phyloP scores from a whole-genome alignment of 2,797 vertebrate genomes.

The Cyclura pinguis region DNA sequence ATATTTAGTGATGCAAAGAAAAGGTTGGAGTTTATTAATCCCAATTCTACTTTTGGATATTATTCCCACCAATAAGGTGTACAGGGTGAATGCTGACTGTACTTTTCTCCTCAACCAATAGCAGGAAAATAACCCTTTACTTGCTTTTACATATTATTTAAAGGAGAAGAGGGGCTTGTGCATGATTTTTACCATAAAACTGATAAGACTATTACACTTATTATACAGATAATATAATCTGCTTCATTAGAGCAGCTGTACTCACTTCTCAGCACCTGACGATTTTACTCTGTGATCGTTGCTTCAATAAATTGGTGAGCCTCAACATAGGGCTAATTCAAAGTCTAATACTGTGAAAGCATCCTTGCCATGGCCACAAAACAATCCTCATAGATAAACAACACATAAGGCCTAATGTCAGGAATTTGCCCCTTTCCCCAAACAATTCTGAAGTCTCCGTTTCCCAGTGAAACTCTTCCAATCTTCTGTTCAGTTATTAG shows the following conservation, averaged over 20 bases:
- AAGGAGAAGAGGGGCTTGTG: conserved; percentile 2
- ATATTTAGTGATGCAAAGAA: conserved; percentile 48
- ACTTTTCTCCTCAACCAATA: neutral
- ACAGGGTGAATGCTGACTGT: neutral
- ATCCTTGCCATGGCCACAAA: neutral
- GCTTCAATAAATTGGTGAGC: neutral
- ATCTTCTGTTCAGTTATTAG: neutral
- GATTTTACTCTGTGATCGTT: neutral
- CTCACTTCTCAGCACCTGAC: neutral
- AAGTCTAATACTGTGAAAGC: neutral
- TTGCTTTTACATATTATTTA: neutral
- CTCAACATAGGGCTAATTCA: neutral
- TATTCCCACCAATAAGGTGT: neutral
- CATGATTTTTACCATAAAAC: neutral
- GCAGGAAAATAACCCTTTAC: neutral
- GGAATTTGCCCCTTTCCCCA: neutral
- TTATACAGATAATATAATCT: neutral
- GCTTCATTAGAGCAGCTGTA: neutral
- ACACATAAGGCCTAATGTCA: neutral
- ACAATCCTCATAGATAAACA: neutral
- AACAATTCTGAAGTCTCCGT: neutral
- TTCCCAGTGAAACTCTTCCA: neutral
- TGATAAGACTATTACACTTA: neutral
- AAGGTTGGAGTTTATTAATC: conserved; percentile 17
- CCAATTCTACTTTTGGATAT: conserved; percentile 20